Evolutionary conservation across 1,140 invertebrate genomes (phyloP), one percentile per base, ranked within the genome.

Genomic region (Cydia fagiglandana): DNA sequence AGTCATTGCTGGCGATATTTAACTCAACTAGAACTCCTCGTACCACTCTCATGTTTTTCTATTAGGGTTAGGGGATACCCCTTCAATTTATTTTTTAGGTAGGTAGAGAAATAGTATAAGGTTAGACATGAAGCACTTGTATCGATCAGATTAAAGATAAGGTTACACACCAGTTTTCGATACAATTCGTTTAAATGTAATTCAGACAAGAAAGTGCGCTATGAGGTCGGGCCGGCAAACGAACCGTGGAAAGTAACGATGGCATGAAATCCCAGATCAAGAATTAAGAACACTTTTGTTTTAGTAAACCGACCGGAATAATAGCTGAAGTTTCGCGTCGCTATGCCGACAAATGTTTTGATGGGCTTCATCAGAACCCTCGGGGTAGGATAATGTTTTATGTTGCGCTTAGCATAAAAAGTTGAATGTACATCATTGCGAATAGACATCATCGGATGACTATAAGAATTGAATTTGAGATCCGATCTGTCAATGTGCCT

Each of bases 291-390:
- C 81, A 84, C 84, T 87, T 86, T 86, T 86, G 84, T 86, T 85
- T 86, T 81, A 87, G 83, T 82, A 85, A 88, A 85, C 84, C 84
- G 84, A 84, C 80, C 83, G 87, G 84, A 90, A 90, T 90, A 90
- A 90, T 87, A 84, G 84, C 81, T 82, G 77, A 84, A 89, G 86
- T 88, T 84, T 83, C 79, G 75, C 83, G 86, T 86, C 84, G 84
- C 84, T 78, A 89, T 90, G 84, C 83, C 88, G 80, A 88, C 85
- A 86, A 86, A 86, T 87, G 84, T 84, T 89, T 84, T 89, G 83
- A 88, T 83, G 77, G 84, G 86, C 86, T 89, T 88, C 87, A 85
- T 86, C 82, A 82, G 75, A 81, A 73, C 79, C 68, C 76, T 77
- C 78, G 77, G 81, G 53, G 76, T 74, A 79, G 81, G 82, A 83